phyloP scores from a whole-genome alignment of 2,113 vertebrate genomes.

The Okapia johnstoni region DNA sequence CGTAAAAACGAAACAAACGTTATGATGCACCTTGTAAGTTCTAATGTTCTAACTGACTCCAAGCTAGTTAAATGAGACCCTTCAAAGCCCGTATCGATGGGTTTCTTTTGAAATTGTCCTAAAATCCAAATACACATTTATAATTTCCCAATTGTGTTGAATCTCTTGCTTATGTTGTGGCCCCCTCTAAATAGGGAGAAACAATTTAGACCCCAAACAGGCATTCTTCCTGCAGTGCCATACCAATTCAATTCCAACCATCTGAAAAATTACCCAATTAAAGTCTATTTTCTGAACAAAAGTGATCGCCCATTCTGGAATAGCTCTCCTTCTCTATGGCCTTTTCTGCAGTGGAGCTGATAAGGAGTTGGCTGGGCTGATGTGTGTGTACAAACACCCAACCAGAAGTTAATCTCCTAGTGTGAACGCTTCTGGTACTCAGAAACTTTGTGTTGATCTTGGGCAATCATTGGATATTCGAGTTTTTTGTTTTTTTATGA shows the following conservation, averaged over 20 bases:
- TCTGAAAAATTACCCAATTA: conserved; percentile 53
- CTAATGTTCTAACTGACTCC: background rate
- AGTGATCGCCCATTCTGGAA: background rate
- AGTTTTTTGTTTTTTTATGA: background rate
- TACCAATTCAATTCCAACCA: conserved; percentile 18
- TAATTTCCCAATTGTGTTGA: background rate
- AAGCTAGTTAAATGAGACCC: background rate
- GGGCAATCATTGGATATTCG: background rate
- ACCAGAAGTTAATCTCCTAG: background rate
- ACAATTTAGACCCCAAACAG: background rate
- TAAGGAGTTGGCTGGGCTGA: conserved; percentile 34
- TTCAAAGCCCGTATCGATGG: background rate
- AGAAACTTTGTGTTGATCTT: background rate
- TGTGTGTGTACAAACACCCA: conserved; percentile 9
- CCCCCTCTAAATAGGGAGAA: background rate
- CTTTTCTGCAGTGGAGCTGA: conserved; percentile 33
- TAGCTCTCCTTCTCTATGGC: background rate
- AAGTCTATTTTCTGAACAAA: conserved; percentile 39
- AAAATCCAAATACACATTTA: background rate
- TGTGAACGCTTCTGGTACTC: background rate
- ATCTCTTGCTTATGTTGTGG: background rate
- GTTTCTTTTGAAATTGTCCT: background rate
- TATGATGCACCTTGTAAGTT: background rate
- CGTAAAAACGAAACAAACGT: conserved; percentile 33
- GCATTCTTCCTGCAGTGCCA: conserved; percentile 2